Conservation (phyloP, 2,113 vertebrate genomes). For the Microtus richardsoni region DNA sequence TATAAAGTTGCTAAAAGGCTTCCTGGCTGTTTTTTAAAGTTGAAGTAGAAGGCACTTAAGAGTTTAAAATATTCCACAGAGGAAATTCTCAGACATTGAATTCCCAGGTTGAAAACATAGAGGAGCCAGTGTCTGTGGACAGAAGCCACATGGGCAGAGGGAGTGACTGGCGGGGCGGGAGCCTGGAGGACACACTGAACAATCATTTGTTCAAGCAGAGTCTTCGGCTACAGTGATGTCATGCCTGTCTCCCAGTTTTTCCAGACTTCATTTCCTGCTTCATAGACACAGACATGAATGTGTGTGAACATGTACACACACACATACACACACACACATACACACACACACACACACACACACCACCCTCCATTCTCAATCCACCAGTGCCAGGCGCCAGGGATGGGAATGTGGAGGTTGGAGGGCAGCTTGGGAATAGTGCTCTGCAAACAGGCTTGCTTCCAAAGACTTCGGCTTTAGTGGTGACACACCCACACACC, state of each 20-base stretch:
- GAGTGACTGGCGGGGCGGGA: background rate
- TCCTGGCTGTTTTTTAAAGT: constrained; percentile 54
- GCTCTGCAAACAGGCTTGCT: background rate
- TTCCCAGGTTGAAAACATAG: constrained; percentile 31
- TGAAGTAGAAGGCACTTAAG: constrained; percentile 65
- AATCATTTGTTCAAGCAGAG: background rate
- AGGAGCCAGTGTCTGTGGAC: constrained; percentile 27
- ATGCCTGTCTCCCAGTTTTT: background rate
- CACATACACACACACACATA: background rate
- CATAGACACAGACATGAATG: too few relatives aligned
- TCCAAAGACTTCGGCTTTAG: background rate
- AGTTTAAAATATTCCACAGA: constrained; percentile 67
- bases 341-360: background rate
- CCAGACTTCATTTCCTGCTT: background rate
- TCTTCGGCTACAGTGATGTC: background rate
- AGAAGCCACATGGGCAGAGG: background rate
- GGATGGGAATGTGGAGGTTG: background rate
- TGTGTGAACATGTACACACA: background rate
- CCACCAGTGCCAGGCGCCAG: background rate
- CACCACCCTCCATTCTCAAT: background rate
- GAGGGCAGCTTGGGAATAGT: background rate
- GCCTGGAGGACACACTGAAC: background rate
- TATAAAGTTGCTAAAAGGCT: constrained; percentile 66
- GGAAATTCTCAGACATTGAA: constrained; percentile 43
- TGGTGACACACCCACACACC: background rate